Base-by-base conservation (phyloP, 2,113 vertebrate genomes). In the Bubo blakistoni region DNA sequence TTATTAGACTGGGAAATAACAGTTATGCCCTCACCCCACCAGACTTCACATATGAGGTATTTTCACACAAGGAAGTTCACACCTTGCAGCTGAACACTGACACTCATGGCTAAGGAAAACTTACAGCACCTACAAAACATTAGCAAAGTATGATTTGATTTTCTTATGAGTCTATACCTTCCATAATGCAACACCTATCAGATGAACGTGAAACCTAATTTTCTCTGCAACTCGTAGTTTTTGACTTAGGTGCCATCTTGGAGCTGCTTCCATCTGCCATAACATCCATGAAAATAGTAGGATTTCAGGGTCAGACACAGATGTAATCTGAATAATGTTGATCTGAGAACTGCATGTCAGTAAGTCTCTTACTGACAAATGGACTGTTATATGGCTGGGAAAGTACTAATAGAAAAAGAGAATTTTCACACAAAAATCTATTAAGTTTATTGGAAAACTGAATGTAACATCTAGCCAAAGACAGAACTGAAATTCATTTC, bases 1-100 rank as follows among this genome's bases (percentile, higher is more conserved):
- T 32, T 61, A 8, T 55, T 52, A 65, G 11, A 30, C 8, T 40
- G 17, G 6, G 22, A 30, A 86, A 11, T 9, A 54, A 46, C 2
- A 7, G 3, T n/a, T 40, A 59, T 10, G 18, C 65, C 34, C 1
- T 72, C 66, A 72, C 2, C 12, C 2, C 14, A n/a, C 15, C 34
- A 63, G n/a, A 40, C 9, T 49, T 82, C 38, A 36, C 5, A 13
- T 27, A 15, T 25, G 29, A 61, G 16, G 10, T n/a, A 21, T 91
- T 82, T 91, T 36, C 22, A 71, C 10, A 24, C 0, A 0, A 4
- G 3, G 6, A 46, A 30, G 13, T 63, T 84, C 27, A 6, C 8
- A 73, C 7, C 13, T 69, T 55, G 13, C 13, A 40, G 11, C 13
- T 55, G 44, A 69, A 47, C 29, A 12, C 21, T 2, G 2, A 57